phyloP scores from a whole-genome alignment of 2,797 vertebrate species.

The Babyrousa celebensis region DNA sequence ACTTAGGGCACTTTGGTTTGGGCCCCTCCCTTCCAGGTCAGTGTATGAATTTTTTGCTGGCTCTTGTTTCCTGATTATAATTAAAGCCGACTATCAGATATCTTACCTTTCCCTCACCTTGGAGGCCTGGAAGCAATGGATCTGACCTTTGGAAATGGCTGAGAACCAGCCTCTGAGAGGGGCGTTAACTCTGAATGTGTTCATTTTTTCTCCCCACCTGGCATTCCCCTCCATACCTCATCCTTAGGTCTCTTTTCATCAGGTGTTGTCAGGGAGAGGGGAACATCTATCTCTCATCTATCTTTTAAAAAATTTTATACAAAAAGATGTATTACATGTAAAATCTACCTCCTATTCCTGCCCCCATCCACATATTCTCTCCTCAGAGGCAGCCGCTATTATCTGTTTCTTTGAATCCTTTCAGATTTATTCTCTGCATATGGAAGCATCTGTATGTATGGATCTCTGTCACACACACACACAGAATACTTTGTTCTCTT shows the following conservation, averaged over 20 bases:
- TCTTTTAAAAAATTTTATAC: conserved; percentile 35
- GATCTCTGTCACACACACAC: neutral
- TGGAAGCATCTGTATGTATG: neutral
- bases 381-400: neutral
- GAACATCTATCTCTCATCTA: neutral
- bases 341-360: neutral
- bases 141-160: neutral
- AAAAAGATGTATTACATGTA: neutral
- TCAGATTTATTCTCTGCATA: neutral
- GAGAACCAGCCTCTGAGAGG: neutral
- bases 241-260: conserved; percentile 53
- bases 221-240: neutral
- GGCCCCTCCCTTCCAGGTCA: neutral
- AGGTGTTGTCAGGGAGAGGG: neutral
- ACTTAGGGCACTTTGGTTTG: neutral
- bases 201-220: neutral
- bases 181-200: neutral
- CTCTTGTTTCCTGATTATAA: neutral
- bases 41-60: conserved; percentile 50
- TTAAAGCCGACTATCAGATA: neutral
- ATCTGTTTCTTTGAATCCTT: neutral
- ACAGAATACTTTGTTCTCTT: neutral
- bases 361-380: neutral
- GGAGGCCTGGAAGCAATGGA: neutral
- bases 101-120: neutral